A percentile compares a stretch with the other conserved stretches of the same genome.
Evolutionary conservation across 2,113 vertebrate genomes (phyloP).

Genomic region (Scytalopus superciliaris): DNA sequence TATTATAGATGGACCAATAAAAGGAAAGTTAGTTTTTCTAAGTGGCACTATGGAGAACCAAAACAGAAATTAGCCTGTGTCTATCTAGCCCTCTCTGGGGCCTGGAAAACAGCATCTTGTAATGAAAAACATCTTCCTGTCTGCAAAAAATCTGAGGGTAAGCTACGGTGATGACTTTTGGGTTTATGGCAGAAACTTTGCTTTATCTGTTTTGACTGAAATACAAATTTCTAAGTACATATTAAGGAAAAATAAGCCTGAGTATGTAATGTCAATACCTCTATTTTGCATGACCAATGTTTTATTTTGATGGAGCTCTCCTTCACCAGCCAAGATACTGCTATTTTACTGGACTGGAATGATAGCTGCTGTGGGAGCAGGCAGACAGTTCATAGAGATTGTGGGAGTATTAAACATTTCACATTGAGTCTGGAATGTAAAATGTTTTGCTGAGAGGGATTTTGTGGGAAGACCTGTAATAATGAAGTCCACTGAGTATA

Average conservation of each 20-base stretch:
- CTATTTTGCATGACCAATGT: background rate
- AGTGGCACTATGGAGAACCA: conserved; percentile 83
- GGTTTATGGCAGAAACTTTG: background rate
- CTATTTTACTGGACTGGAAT: background rate
- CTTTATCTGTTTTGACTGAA: background rate
- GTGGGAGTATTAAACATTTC: background rate
- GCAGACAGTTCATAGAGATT: background rate
- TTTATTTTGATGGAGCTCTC: background rate
- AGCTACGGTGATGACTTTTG: background rate
- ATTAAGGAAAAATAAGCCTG: background rate
- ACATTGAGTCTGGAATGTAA: background rate
- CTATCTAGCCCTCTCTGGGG: conserved; percentile 79
- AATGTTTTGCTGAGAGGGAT: background rate
- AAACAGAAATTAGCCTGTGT: conserved; percentile 83
- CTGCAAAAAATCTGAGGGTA: conserved; percentile 87
- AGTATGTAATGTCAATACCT: background rate
- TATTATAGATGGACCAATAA: conserved; percentile 83
- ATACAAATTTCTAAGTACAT: background rate
- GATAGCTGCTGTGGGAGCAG: background rate
- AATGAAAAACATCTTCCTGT: conserved; percentile 78
- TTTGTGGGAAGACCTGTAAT: background rate
- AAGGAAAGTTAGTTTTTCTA: conserved; percentile 80
- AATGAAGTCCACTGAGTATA: background rate
- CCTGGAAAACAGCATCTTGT: conserved; percentile 90
- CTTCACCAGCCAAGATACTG: background rate